Evolutionary conservation across 2,797 vertebrate species (phyloP).

Genomic region (Premnoplex brunnescens): DNA sequence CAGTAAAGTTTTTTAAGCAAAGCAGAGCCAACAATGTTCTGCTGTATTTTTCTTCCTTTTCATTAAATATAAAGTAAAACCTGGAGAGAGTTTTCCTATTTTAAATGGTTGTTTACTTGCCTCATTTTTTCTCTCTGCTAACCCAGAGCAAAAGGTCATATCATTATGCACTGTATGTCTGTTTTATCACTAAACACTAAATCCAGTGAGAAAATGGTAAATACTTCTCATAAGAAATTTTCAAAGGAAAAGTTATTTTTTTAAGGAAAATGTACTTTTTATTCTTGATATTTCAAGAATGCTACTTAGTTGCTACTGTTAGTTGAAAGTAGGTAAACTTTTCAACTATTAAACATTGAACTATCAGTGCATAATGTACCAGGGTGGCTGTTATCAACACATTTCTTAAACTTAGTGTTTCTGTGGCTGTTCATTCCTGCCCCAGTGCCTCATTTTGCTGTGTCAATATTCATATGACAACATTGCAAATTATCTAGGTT

Average conservation of each 20-base stretch:
- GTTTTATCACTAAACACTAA: not conserved
- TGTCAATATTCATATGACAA: not conserved
- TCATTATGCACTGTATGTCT: rapidly evolving
- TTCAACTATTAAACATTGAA: not conserved
- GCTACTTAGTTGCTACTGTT: not conserved
- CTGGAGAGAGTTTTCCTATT: not conserved
- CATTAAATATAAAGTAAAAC: not conserved
- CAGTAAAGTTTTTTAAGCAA: not conserved
- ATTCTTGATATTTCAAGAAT: not conserved
- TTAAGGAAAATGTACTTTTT: not conserved
- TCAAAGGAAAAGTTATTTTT: not conserved
- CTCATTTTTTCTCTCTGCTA: not conserved
- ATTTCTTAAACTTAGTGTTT: not conserved
- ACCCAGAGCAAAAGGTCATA: not conserved
- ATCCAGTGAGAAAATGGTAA: not conserved
- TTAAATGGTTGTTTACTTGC: not conserved
- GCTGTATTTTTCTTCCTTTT: not conserved
- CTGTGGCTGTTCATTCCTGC: not conserved
- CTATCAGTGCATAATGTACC: not conserved
- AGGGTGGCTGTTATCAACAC: not conserved
- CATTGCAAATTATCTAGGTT: not conserved
- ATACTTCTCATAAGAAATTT: not conserved
- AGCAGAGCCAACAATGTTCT: not conserved
- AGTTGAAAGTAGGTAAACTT: not conserved
- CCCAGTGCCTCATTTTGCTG: not conserved